phyloP scores from a whole-genome alignment of 2,797 vertebrate genomes.

The Pempheris klunzingeri region DNA sequence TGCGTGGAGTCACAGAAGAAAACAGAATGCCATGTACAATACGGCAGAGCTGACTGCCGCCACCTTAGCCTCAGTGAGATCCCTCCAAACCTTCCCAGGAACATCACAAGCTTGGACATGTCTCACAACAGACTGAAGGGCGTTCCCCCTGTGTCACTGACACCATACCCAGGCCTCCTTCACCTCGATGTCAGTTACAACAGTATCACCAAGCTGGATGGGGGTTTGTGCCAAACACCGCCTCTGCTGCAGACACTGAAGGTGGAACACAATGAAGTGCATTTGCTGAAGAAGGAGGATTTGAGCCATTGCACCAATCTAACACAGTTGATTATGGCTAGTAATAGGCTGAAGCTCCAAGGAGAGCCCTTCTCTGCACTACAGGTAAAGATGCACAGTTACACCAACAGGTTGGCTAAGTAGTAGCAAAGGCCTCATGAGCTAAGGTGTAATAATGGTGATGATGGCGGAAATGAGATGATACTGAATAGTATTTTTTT shows the following conservation, averaged over 20 bases:
- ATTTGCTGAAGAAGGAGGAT: constrained; percentile 80
- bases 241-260: constrained; percentile 85
- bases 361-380: constrained; percentile 86
- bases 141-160: constrained; percentile 81
- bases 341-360: constrained; percentile 88
- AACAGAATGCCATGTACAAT: constrained; percentile 77
- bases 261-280: constrained; percentile 89
- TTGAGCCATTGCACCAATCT: constrained; percentile 85
- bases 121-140: constrained; percentile 90
- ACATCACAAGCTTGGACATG: constrained; percentile 90
- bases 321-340: constrained; percentile 83
- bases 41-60: constrained; percentile 90
- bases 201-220: constrained; percentile 85
- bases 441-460: neutral
- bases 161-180: constrained; percentile 84
- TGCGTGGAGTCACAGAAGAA: constrained; percentile 48
- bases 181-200: constrained; percentile 89
- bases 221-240: constrained; percentile 84
- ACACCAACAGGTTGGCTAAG: neutral
- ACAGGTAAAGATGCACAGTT: constrained; percentile 69
- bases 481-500: neutral
- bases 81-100: constrained; percentile 88
- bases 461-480: neutral
- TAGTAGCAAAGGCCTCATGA: neutral
- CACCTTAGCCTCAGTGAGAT: constrained; percentile 88